Conservation (phyloP, 1,140 invertebrate genomes). For the Acromyrmex heyeri region DNA sequence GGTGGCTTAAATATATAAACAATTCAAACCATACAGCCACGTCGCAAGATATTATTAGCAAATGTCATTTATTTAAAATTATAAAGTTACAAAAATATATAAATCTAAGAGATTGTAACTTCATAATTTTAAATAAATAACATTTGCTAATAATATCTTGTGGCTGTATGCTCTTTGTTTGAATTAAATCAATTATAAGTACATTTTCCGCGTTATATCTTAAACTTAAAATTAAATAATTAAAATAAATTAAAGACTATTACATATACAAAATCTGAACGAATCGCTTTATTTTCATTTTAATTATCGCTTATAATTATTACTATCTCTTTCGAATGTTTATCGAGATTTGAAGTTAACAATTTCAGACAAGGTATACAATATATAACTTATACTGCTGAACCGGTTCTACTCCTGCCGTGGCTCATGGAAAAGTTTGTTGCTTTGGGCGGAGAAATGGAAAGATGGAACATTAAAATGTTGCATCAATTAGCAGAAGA, state of each 20-base stretch:
- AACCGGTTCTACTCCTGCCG: conserved; percentile 88
- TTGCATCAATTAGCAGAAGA: conserved; percentile 86
- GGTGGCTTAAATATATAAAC: no score
- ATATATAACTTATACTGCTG: conserved; percentile 89
- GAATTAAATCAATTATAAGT: conserved; percentile 85
- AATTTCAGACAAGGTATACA: conserved; percentile 87
- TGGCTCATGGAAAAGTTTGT: conserved; percentile 89
- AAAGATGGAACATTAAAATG: conserved; percentile 85
- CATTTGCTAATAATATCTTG: no score
- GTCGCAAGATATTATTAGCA: no score
- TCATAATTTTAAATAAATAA: no score
- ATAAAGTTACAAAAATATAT: no score
- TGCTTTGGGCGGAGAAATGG: conserved; percentile 87
- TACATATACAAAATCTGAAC: not conserved
- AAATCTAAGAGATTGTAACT: no score
- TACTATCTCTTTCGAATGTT: not conserved
- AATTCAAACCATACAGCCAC: no score
- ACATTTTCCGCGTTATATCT: conserved; percentile 67
- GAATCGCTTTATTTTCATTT: conserved; percentile 11
- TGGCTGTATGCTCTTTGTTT: no score
- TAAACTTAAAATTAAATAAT: conserved; percentile 1
- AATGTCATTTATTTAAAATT: no score
- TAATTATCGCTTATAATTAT: conserved; percentile 3
- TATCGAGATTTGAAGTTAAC: conserved; percentile 6
- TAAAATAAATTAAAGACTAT: conserved; percentile 4